Percentiles rank a stretch among this genome's conserved stretches.
phyloP scores from a whole-genome alignment of 2,797 vertebrate genomes.

The Caiman crocodilus region DNA sequence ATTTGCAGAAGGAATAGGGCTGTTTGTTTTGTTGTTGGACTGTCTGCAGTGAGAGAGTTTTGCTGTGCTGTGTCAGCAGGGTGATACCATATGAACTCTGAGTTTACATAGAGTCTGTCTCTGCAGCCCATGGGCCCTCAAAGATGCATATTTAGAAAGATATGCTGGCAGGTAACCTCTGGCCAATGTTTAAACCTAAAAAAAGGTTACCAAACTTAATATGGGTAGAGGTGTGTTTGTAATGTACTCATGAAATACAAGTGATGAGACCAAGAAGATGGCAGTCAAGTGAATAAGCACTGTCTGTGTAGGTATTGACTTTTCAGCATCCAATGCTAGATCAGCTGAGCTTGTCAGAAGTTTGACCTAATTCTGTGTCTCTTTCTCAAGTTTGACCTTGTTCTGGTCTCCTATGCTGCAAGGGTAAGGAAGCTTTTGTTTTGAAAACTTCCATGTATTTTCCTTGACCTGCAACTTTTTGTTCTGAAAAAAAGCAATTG shows the following conservation, averaged over 20 bases:
- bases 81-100: background rate
- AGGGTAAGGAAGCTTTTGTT: background rate
- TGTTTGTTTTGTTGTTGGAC: background rate
- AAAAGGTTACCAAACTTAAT: background rate
- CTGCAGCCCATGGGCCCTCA: background rate
- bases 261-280: too few species aligned
- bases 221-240: background rate
- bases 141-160: background rate
- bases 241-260: background rate
- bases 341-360: background rate
- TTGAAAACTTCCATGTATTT: background rate
- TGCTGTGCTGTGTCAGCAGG: background rate
- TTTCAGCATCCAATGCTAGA: background rate
- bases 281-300: background rate
- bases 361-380: background rate
- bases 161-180: background rate
- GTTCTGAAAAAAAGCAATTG: background rate
- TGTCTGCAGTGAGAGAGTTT: background rate
- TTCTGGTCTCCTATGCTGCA: background rate
- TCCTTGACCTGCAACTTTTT: rapidly evolving
- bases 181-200: background rate
- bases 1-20: background rate
- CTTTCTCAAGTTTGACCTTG: background rate
- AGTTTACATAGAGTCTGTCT: background rate
- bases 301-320: background rate